phyloP scores from a whole-genome alignment of 2,888 invertebrate species.

The Loripinus fragilis region DNA sequence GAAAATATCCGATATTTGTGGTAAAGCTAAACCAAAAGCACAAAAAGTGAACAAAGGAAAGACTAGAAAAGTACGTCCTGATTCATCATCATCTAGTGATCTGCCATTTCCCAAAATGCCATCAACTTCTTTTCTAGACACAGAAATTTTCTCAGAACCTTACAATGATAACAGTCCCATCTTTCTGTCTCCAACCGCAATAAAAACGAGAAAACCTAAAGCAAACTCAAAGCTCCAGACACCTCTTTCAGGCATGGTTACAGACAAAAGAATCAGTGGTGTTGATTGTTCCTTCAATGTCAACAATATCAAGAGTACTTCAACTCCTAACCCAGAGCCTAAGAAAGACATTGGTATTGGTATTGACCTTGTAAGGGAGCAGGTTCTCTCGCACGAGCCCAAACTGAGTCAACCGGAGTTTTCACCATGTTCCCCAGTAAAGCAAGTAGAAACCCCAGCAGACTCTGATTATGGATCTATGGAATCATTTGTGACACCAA shows the following conservation, averaged over 20 bases:
- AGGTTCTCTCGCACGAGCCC: neutral
- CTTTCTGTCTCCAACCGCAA: constrained; percentile 39
- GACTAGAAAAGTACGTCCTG: neutral
- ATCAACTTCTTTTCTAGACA: constrained; percentile 34
- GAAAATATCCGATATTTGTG: neutral
- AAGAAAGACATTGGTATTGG: neutral
- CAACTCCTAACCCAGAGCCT: constrained; percentile 40
- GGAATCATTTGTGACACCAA: constrained; percentile 35
- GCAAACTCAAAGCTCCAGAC: constrained; percentile 24
- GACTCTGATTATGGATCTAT: constrained; percentile 55
- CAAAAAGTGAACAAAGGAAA: neutral
- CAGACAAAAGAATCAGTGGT: constrained; percentile 18
- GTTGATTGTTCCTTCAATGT: constrained; percentile 3
- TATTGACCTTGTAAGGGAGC: neutral
- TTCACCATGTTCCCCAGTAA: constrained; percentile 46
- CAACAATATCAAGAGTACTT: constrained; percentile 32
- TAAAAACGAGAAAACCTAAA: constrained; percentile 14
- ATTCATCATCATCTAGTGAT: constrained; percentile 12
- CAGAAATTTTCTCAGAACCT: neutral
- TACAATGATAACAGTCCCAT: constrained; percentile 44
- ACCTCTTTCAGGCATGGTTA: constrained; percentile 28
- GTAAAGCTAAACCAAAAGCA: neutral
- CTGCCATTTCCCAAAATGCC: constrained; percentile 6
- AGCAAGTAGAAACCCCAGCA: constrained; percentile 36
- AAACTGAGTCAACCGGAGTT: constrained; percentile 34